phyloP scores from a whole-genome alignment of 2,113 vertebrate genomes.

The Xiphorhynchus elegans region DNA sequence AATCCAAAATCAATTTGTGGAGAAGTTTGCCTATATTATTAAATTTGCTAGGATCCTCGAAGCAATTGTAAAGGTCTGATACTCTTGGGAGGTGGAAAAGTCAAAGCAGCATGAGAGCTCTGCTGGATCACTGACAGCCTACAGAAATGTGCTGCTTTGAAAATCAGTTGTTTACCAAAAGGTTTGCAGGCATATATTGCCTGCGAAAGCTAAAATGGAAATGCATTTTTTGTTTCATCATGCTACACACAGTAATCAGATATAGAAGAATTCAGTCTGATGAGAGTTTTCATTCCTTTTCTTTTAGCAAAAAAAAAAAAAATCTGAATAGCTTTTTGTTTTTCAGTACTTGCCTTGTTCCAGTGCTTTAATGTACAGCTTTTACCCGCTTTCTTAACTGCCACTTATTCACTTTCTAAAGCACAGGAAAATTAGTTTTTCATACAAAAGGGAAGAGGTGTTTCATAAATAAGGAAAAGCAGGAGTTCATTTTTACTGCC shows the following conservation, averaged over 20 bases:
- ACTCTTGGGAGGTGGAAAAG: slow-evolving; percentile 5
- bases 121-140: slow-evolving; percentile 36
- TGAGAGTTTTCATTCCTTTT: slow-evolving; percentile 46
- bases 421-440: slow-evolving; percentile 34
- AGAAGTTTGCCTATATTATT: slow-evolving; percentile 38
- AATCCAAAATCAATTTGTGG: slow-evolving; percentile 17
- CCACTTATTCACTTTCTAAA: neutral
- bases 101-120: slow-evolving; percentile 2
- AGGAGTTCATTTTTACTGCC: slow-evolving; percentile 43
- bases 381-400: neutral
- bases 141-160: slow-evolving; percentile 35
- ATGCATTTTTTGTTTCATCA: slow-evolving; percentile 46
- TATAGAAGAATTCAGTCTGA: slow-evolving; percentile 58
- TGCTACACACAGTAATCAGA: slow-evolving; percentile 35
- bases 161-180: slow-evolving; percentile 46
- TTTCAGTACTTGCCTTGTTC: slow-evolving; percentile 40
- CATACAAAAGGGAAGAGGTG: slow-evolving; percentile 21
- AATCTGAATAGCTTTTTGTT: slow-evolving; percentile 53
- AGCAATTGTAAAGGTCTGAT: slow-evolving; percentile 16
- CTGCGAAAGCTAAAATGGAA: slow-evolving; percentile 27
- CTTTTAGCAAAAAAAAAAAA: neutral
- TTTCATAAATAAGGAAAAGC: slow-evolving; percentile 54
- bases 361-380: neutral
- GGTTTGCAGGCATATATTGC: neutral
- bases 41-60: slow-evolving; percentile 26